Percentiles rank a stretch among this genome's conserved stretches.
Evolutionary conservation across 2,888 invertebrate genomes (phyloP).

Genomic region (Ormyrus nitidulus): DNA sequence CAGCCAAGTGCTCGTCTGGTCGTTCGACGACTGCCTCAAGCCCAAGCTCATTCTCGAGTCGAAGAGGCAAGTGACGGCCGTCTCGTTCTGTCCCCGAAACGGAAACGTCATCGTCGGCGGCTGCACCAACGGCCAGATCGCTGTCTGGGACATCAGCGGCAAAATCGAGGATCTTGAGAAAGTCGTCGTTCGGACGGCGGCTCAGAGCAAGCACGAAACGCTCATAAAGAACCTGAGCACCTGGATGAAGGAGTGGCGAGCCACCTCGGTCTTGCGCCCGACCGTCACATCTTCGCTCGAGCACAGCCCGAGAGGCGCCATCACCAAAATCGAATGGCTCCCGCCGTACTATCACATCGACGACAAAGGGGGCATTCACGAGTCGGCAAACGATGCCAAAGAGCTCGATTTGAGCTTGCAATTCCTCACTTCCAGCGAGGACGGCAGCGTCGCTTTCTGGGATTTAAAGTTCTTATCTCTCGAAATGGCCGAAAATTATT

Average conservation of each 20-base stretch:
- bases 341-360: constrained; percentile 79
- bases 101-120: constrained; percentile 85
- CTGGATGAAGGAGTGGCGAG: constrained; percentile 83
- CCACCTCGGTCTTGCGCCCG: constrained; percentile 77
- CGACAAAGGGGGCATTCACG: constrained; percentile 78
- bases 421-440: constrained; percentile 82
- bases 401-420: constrained; percentile 76
- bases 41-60: constrained; percentile 84
- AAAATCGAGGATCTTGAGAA: constrained; percentile 81
- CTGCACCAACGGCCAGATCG: constrained; percentile 82
- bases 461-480: constrained; percentile 77
- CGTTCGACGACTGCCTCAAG: constrained; percentile 82
- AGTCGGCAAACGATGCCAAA: constrained; percentile 68
- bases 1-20: constrained; percentile 82
- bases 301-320: constrained; percentile 80
- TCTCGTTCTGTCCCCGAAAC: constrained; percentile 70
- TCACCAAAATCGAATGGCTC: constrained; percentile 84
- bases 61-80: constrained; percentile 80
- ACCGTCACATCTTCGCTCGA: constrained; percentile 81
- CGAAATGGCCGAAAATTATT: background rate
- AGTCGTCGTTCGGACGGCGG: constrained; percentile 79
- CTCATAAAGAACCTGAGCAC: constrained; percentile 80
- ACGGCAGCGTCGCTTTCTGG: constrained; percentile 85
- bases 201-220: constrained; percentile 80
- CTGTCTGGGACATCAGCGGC: constrained; percentile 83